Evolutionary conservation across 2,113 vertebrate species (phyloP), one percentile per base, ranked within the genome.

Genomic region (Garra rufa): DNA sequence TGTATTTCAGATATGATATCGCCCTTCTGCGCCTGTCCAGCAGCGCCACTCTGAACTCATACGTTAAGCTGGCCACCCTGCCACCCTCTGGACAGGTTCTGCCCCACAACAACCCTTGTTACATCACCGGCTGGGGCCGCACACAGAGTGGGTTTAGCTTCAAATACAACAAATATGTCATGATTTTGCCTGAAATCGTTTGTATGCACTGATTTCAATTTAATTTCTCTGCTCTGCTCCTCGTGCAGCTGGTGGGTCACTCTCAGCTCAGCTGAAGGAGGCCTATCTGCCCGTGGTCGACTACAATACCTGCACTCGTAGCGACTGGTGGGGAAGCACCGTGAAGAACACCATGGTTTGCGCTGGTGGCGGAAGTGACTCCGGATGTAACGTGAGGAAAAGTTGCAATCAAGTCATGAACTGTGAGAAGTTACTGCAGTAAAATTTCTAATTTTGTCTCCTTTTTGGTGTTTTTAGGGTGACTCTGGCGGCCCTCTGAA

Each of bases 401-500:
- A 43, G 46, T 6, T 1, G 28, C 21, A 55, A 71, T 7, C 26
- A 50, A 5, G 21, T 65, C 7, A 77, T 48, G 26, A 24, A 57
- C 3, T 24, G 14, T 26, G 38, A 6, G 9, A 24, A 41, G 69
- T 14, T n/a, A 14, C 9, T 74, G 41, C 28, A 30, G 28, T 17
- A 67, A 67, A 67, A 19, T 41, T 9, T 13, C 9, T 13, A 0
- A 41, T 70, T 70, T n/a, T 21, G 73, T 3, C 28, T 3, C 8
- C 15, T 34, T 3, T 34, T 34, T 34, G 34, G 34, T 34, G 21
- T 13, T 10, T 13, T 8, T 71, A 97, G 96, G 97, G 97, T 2
- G 97, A 97, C 85, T 98, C 97, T 2, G 97, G 96, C 0, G 96
- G 97, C 1, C 97, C 97, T 50, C 94, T 99, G 78, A 91, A 97